These are phyloP conservation scores for Euzetes globulus DNA, from an alignment of 2,888 invertebrate species.

Conservation along the genomic window DNA sequence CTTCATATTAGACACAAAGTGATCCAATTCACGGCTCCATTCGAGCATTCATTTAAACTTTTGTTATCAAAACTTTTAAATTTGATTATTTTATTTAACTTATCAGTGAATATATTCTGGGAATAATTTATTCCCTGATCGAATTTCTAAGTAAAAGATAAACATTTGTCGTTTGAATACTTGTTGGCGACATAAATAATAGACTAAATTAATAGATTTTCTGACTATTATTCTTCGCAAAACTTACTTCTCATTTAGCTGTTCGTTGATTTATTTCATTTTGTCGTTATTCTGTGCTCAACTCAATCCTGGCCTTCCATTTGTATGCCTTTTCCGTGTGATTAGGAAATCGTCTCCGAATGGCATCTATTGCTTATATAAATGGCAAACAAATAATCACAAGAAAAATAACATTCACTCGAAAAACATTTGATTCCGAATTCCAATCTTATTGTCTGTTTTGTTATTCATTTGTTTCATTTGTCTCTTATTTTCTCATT, in stretches of 20 bases:
- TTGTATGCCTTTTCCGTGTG: background rate
- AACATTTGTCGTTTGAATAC: background rate
- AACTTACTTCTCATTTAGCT: background rate
- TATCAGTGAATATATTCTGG: background rate
- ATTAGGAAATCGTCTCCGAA: background rate
- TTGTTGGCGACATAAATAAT: background rate
- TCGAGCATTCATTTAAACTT: background rate
- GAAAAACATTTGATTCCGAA: background rate
- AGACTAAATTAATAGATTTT: background rate
- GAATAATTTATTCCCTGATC: background rate
- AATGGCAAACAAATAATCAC: background rate
- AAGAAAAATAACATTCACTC: background rate
- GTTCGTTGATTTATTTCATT: background rate
- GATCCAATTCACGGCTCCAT: background rate
- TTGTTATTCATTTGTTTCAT: background rate
- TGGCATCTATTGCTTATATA: background rate
- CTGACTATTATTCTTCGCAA: background rate
- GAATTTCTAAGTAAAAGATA: background rate
- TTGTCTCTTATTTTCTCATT: background rate
- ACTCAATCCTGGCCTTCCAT: background rate
- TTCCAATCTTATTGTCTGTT: background rate
- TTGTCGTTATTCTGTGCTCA: background rate
- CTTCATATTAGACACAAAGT: too few species aligned
- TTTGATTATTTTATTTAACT: background rate
- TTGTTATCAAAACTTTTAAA: background rate